These are phyloP conservation scores for Mesembrinibis cayennensis DNA, from an alignment of 2,113 vertebrate species.

Conservation along the genomic window DNA sequence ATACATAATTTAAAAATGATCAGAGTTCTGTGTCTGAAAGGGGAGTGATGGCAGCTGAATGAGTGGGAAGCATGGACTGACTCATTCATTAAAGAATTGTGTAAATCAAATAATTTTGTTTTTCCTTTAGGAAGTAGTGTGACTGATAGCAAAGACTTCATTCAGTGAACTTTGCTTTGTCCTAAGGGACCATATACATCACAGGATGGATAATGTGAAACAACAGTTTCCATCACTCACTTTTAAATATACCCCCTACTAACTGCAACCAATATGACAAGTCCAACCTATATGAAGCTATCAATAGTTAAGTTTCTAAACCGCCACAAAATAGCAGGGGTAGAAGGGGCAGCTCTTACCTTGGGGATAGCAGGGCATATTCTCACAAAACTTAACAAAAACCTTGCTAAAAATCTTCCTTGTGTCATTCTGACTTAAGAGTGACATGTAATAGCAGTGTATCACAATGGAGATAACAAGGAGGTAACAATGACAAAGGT, in stretches of 20 bases:
- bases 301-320: background rate
- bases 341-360: background rate
- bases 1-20: background rate
- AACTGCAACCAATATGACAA: background rate
- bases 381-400: background rate
- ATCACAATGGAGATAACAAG: background rate
- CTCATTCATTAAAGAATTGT: background rate
- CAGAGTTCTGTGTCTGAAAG: background rate
- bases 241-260: background rate
- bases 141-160: background rate
- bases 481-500: background rate
- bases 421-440: background rate
- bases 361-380: background rate
- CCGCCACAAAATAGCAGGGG: background rate
- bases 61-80: background rate
- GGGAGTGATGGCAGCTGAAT: background rate
- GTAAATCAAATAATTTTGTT: slow-evolving; percentile 14
- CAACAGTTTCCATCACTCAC: background rate
- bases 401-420: background rate
- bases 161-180: slow-evolving; percentile 1
- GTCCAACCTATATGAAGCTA: background rate
- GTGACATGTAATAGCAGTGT: background rate
- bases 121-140: background rate
- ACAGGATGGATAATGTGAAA: background rate
- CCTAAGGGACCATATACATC: background rate